Percentiles rank a stretch among this genome's conserved stretches.
Conservation (phyloP, 1,140 invertebrate genomes). For the Drosophila pandora region DNA sequence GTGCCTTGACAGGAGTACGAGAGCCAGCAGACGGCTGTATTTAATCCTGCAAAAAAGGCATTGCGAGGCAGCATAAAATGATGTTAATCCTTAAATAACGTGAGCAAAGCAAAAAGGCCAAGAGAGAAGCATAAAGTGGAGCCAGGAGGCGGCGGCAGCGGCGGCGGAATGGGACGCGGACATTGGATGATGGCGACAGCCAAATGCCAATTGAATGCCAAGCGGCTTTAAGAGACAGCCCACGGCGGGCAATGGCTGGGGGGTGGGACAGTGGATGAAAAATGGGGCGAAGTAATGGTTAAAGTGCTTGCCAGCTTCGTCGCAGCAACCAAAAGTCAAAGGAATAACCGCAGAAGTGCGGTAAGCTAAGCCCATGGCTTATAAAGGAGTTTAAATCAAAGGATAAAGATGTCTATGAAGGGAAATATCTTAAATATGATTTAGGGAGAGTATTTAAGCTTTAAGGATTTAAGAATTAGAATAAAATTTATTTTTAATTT, state of each 20-base stretch:
- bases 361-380: slow-evolving; percentile 15
- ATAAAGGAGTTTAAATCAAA: slow-evolving; percentile 36
- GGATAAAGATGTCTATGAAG: slow-evolving; percentile 21
- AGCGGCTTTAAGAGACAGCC: slow-evolving; percentile 67
- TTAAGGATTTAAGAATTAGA: too few relatives aligned
- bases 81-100: slow-evolving; percentile 81
- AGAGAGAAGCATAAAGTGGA: slow-evolving; percentile 2
- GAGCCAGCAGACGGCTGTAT: slow-evolving; percentile 60
- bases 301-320: slow-evolving; percentile 4
- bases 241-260: slow-evolving; percentile 12
- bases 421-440: background rate
- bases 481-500: too few relatives aligned
- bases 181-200: slow-evolving; percentile 68
- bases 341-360: slow-evolving; percentile 11
- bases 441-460: background rate
- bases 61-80: slow-evolving; percentile 77
- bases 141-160: background rate
- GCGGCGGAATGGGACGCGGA: slow-evolving; percentile 5
- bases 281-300: slow-evolving; percentile 20
- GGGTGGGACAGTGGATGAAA: slow-evolving; percentile 26
- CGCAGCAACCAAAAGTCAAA: slow-evolving; percentile 25
- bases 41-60: slow-evolving; percentile 81
- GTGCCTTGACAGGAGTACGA: slow-evolving; percentile 17
- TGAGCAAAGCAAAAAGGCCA: slow-evolving; percentile 42
- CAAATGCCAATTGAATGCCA: slow-evolving; percentile 79